These are phyloP conservation scores for Lycocerus yunnanus DNA, from an alignment of 2,888 invertebrate species.

Conservation along the genomic window DNA sequence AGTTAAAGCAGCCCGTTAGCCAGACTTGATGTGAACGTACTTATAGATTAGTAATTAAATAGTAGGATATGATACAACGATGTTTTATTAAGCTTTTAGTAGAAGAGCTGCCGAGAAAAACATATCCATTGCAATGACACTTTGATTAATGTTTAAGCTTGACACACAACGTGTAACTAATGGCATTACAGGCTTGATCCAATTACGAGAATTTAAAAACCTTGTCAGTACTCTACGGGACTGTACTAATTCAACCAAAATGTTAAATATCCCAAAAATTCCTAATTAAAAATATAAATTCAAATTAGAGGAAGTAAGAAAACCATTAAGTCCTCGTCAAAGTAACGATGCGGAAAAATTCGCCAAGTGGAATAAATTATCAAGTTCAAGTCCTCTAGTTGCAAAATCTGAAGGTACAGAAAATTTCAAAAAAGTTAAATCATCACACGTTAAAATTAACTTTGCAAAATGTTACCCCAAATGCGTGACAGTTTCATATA, in stretches of 20 bases:
- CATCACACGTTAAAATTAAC: neutral
- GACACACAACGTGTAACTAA: neutral
- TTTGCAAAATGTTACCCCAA: neutral
- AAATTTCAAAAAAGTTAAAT: neutral
- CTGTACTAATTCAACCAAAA: neutral
- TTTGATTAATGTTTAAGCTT: neutral
- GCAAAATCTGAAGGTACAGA: neutral
- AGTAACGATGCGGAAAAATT: slow-evolving; percentile 1
- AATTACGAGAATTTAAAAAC: neutral
- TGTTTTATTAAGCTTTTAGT: neutral
- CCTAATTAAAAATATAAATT: neutral
- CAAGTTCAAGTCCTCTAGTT: neutral
- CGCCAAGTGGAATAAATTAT: neutral
- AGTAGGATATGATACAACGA: neutral
- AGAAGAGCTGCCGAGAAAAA: neutral
- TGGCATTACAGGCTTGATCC: neutral
- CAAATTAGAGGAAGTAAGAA: neutral
- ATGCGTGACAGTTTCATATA: neutral
- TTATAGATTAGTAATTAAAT: neutral
- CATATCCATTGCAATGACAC: neutral
- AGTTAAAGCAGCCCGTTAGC: neutral
- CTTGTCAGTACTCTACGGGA: neutral
- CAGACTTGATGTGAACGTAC: neutral
- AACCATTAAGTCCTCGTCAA: neutral
- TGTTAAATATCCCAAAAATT: neutral